These are phyloP conservation scores for Parapsyche elsis DNA, from an alignment of 1,140 invertebrate genomes.

Conservation along the genomic window DNA sequence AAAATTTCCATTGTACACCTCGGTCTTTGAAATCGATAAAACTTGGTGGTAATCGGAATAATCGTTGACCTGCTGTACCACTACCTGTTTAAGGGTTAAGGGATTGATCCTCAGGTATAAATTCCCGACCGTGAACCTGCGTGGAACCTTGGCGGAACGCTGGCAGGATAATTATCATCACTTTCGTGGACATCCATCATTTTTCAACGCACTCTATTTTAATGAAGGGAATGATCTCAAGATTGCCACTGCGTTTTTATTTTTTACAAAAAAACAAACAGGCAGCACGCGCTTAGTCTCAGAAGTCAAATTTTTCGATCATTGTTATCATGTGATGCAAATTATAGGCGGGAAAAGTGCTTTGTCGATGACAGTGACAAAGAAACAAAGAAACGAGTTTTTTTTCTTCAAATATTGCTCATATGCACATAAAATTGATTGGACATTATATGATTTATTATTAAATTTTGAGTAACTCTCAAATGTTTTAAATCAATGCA, in stretches of 20 bases:
- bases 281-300: not conserved
- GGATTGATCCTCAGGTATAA: conserved; percentile 35
- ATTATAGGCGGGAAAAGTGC: no score
- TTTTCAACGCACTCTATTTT: not conserved
- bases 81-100: conserved; percentile 40
- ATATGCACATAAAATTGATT: no score
- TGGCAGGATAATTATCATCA: conserved; percentile 26
- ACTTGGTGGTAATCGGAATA: not conserved
- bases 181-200: conserved; percentile 11
- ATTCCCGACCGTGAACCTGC: conserved; percentile 12
- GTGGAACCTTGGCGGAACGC: not conserved
- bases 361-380: no score
- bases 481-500: no score
- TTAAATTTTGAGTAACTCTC: no score
- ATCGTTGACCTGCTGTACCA: not conserved
- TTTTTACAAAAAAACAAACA: not conserved
- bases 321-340: no score
- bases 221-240: not conserved
- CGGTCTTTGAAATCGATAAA: not conserved
- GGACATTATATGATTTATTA: no score
- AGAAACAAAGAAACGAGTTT: no score
- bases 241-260: not conserved
- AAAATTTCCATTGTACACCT: not conserved
- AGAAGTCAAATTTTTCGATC: not conserved
- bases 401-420: no score